Evolutionary conservation across 1,140 invertebrate genomes (phyloP).

Genomic region (Stegodyphus mimosarum): DNA sequence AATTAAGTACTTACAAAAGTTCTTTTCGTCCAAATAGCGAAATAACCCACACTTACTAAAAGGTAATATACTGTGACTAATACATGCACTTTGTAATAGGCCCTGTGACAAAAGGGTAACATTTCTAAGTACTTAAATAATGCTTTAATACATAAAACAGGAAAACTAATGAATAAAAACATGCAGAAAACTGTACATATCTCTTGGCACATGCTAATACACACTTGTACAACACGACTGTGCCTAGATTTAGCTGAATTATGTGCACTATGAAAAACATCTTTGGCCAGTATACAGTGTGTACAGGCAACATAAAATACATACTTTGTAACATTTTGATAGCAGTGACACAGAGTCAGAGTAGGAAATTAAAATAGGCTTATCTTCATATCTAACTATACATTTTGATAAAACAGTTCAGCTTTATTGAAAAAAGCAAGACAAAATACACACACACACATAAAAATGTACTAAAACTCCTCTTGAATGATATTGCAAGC

Average conservation of each 20-base stretch:
- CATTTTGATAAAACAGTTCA: slow-evolving; percentile 15
- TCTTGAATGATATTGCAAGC: neutral
- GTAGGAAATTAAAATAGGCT: neutral
- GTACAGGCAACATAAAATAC: slow-evolving; percentile 11
- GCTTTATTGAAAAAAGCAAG: neutral
- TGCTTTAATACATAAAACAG: neutral
- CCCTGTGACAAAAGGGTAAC: neutral
- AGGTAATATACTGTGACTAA: slow-evolving; percentile 5
- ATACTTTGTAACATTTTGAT: neutral
- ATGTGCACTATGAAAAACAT: slow-evolving; percentile 4
- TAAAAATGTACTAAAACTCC: neutral
- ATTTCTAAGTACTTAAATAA: slow-evolving; percentile 18
- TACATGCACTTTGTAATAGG: slow-evolving; percentile 11
- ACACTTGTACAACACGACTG: slow-evolving; percentile 13
- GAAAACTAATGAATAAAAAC: neutral
- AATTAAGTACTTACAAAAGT: neutral
- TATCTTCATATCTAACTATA: neutral
- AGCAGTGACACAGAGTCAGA: neutral
- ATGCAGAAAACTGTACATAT: neutral
- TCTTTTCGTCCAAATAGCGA: neutral
- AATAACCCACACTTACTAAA: slow-evolving; percentile 9
- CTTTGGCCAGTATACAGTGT: slow-evolving; percentile 8
- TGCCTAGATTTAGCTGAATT: slow-evolving; percentile 13
- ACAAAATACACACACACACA: neutral
- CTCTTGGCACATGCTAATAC: slow-evolving; percentile 10